phyloP scores from a whole-genome alignment of 2,113 vertebrate species.

The Alaudala cheleensis region DNA sequence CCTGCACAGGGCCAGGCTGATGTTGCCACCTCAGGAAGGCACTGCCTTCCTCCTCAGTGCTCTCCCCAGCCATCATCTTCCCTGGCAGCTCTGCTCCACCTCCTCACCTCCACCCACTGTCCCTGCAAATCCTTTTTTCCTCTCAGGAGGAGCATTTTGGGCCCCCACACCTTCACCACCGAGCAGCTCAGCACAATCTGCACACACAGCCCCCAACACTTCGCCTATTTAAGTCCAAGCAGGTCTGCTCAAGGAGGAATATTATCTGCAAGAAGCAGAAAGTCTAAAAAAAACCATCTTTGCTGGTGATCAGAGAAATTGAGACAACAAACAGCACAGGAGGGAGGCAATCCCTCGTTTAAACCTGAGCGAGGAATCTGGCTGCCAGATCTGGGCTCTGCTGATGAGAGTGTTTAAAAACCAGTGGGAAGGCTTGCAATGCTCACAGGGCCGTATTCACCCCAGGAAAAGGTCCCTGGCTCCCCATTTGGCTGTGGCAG shows the following conservation, averaged over 20 bases:
- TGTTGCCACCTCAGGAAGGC: rapidly evolving
- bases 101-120: background rate
- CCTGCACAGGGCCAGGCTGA: rapidly evolving
- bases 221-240: background rate
- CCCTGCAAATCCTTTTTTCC: background rate
- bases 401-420: background rate
- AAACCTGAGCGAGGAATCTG: background rate
- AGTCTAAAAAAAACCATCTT: background rate
- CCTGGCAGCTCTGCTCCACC: background rate
- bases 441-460: background rate
- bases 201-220: background rate
- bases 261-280: constrained; percentile 21
- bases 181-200: background rate
- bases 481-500: background rate
- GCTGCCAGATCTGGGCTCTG: background rate
- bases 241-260: background rate
- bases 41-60: background rate
- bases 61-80: background rate
- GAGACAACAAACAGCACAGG: constrained; percentile 44
- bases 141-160: background rate
- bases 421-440: background rate
- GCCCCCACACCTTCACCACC: background rate
- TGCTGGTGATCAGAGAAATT: background rate
- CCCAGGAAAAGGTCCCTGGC: background rate
- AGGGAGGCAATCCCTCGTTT: constrained; percentile 23